A percentile compares a stretch with the other conserved stretches of the same genome.
These are phyloP conservation scores for Nannobrachium achirus DNA, from an alignment of 2,113 vertebrate genomes.

Conservation along the genomic window DNA sequence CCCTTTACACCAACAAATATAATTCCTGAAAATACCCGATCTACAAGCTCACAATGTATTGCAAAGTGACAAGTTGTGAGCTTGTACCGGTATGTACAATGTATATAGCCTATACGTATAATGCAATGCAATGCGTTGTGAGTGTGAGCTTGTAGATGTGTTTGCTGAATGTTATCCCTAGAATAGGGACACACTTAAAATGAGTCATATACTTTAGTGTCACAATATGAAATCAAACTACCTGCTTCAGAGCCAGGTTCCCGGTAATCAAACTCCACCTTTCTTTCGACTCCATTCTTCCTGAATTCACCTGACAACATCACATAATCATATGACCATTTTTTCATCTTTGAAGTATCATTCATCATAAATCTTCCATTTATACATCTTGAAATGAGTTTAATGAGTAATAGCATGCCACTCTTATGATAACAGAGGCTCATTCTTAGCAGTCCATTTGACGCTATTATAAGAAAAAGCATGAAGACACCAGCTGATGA, in stretches of 20 bases:
- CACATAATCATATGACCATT: conserved; percentile 1
- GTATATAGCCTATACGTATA: not conserved
- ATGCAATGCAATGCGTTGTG: too few species aligned
- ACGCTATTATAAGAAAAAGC: not conserved
- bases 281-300: conserved; percentile 84
- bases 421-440: not conserved
- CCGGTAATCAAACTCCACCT: conserved; percentile 85
- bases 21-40: too few species aligned
- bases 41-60: too few species aligned
- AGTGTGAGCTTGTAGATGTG: too few species aligned
- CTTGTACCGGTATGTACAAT: too few species aligned
- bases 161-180: too few species aligned
- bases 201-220: not conserved
- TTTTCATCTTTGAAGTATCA: too few species aligned
- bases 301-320: conserved; percentile 86
- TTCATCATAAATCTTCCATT: too few species aligned
- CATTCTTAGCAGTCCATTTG: not conserved
- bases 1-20: too few species aligned
- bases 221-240: conserved; percentile 51
- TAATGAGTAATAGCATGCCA: not conserved
- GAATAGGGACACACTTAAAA: not conserved
- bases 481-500: not conserved
- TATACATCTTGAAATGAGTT: too few species aligned
- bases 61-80: too few species aligned
- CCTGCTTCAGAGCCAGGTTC: conserved; percentile 93